phyloP scores from a whole-genome alignment of 2,888 invertebrate genomes.

The Scaptomyza flava region DNA sequence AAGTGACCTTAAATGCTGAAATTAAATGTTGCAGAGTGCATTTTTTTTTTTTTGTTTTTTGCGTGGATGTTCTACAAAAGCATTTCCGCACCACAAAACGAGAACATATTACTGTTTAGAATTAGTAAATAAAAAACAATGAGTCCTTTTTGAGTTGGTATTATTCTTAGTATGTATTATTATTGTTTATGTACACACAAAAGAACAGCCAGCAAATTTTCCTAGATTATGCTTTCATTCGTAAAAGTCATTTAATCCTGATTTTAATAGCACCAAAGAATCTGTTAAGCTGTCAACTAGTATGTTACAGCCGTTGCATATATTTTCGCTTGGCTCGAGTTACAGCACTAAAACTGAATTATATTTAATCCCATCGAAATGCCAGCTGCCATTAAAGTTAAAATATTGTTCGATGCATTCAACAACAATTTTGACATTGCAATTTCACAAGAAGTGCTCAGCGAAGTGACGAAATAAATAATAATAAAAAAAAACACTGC shows the following conservation, averaged over 20 bases:
- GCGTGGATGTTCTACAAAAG: background rate
- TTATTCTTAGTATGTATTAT: background rate
- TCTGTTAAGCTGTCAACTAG: background rate
- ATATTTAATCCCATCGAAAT: background rate
- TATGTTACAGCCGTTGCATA: background rate
- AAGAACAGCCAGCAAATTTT: background rate
- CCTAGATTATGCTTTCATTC: background rate
- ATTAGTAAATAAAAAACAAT: too few relatives aligned
- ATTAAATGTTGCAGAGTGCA: background rate
- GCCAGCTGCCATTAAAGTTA: background rate
- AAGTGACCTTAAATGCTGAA: conserved; percentile 2
- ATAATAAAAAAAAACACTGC: conserved; percentile 1
- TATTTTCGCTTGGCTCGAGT: background rate
- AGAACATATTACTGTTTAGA: too few relatives aligned
- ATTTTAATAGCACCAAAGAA: background rate
- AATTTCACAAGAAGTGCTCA: conserved; percentile 1
- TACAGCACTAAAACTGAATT: background rate
- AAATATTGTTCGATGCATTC: background rate
- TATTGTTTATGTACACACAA: background rate
- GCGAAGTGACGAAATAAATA: background rate
- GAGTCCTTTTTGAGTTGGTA: background rate
- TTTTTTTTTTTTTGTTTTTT: too few relatives aligned
- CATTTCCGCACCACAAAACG: too few relatives aligned
- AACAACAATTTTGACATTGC: conserved; percentile 5
- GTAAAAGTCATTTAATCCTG: background rate